Evolutionary conservation across 2,113 vertebrate genomes (phyloP).

Genomic region (Globicephala melas): DNA sequence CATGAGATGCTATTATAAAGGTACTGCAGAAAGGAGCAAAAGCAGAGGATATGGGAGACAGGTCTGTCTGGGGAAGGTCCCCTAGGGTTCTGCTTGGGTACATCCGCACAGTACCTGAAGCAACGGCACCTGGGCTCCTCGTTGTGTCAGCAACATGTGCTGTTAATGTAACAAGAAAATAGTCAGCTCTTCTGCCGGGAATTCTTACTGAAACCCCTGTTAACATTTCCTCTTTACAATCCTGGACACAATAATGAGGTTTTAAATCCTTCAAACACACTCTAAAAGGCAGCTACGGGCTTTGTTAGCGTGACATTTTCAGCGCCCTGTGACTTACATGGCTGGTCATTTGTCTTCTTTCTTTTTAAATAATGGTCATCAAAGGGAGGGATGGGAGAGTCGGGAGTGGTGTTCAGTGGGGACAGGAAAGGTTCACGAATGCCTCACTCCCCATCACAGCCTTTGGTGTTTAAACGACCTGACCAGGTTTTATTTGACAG

Average conservation of each 20-base stretch:
- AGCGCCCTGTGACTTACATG: background rate
- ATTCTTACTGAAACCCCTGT: background rate
- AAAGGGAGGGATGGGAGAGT: background rate
- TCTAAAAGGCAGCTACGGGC: background rate
- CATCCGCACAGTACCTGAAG: fast-evolving
- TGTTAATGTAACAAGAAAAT: background rate
- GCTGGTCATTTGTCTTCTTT: background rate
- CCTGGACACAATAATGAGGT: background rate
- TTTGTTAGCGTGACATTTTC: constrained; percentile 43
- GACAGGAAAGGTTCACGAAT: background rate
- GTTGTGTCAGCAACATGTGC: background rate
- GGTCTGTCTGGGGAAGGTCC: background rate
- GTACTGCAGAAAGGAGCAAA: background rate
- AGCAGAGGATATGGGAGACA: background rate
- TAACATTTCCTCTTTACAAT: background rate
- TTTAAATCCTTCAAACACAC: background rate
- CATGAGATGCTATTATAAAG: background rate
- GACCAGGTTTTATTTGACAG: background rate
- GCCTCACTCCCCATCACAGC: fast-evolving
- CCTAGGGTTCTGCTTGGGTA: background rate
- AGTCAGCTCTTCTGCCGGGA: background rate
- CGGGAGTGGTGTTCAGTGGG: too few species aligned
- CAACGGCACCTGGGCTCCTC: fast-evolving
- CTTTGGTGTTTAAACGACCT: background rate
- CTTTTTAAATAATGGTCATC: background rate